Percentiles rank a stretch among this genome's conserved stretches.
phyloP scores from a whole-genome alignment of 2,113 vertebrate genomes.

The Sphaerodactylus townsendi region DNA sequence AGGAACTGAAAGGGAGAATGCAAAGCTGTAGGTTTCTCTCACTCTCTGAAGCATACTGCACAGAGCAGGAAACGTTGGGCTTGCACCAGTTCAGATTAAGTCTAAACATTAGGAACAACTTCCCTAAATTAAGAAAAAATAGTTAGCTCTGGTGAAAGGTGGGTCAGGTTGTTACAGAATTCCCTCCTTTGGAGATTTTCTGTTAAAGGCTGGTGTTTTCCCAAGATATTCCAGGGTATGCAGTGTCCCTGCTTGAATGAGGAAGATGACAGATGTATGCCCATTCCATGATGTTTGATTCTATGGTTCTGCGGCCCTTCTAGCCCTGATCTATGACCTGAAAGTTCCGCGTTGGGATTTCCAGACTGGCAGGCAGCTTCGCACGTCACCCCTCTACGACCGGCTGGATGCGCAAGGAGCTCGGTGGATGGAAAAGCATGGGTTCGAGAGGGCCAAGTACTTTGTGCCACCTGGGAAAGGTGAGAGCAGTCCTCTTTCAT shows the following conservation, averaged over 20 bases:
- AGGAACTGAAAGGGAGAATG: too few species aligned
- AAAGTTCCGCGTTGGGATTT: conserved; percentile 99
- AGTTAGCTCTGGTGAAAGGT: too few species aligned
- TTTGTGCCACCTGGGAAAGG: conserved; percentile 94
- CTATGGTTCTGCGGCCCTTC: conserved; percentile 27
- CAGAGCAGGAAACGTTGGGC: too few species aligned
- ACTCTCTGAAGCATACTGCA: too few species aligned
- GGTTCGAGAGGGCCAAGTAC: conserved; percentile 95
- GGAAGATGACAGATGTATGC: not conserved
- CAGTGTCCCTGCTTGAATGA: not conserved
- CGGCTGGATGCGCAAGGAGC: conserved; percentile 94
- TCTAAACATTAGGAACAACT: too few species aligned
- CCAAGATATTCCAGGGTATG: not conserved
- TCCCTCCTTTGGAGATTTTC: not conserved
- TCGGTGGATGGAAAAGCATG: conserved; percentile 98
- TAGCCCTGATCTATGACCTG: conserved; percentile 91
- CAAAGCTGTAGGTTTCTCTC: too few species aligned
- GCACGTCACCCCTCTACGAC: conserved; percentile 94
- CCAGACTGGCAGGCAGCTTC: conserved; percentile 93
- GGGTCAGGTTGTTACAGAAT: not conserved
- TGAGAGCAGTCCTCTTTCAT: conserved; percentile 47
- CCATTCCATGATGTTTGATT: not conserved
- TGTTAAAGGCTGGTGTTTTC: not conserved
- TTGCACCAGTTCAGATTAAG: too few species aligned
- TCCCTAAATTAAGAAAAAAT: too few species aligned